Evolutionary conservation across 2,113 vertebrate species (phyloP), one percentile per base, ranked within the genome.

Genomic region (Heterotilapia buettikoferi): DNA sequence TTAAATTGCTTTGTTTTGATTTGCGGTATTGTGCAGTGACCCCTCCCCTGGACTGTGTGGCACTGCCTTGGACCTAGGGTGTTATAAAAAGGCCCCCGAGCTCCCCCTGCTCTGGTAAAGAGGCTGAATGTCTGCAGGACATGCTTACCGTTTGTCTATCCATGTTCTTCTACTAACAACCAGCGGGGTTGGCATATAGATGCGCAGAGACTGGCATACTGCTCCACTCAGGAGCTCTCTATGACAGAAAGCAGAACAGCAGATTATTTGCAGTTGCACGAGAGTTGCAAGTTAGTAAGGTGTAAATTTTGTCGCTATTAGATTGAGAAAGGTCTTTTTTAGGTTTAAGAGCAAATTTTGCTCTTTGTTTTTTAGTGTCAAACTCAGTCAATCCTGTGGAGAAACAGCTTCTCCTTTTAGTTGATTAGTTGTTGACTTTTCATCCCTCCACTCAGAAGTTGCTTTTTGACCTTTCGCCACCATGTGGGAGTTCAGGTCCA

Each of bases 401-500:
- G 89, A 82, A 82, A 84, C 45, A 73, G 13, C 53, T 53, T 88
- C 82, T 89, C 82, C 56, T 45, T 80, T 88, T 63, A 81, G 84
- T 9, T 81, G 54, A 78, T 86, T 85, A 56, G 54, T 88, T 80
- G 52, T 68, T 83, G 56, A 66, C 21, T 82, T 90, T 90, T 68
- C 54, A 91, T 92, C 93, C 89, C 92, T 93, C 89, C 88, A 89
- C 89, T 92, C 84, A 86, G 83, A 8, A 78, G 76, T 91, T 63
- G 53, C 84, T 54, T 92, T 90, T 88, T 87, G 88, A 89, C 29
- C 59, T 82, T 87, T 82, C 92, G 91, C 88, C 95, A 96, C 93
- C 94, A 99, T 99, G 98, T 99, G 98, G 98, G 98, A 99, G 96
- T 97, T 99, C 92, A 97, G 97, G 57, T 98, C 98, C 38, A 96